These are phyloP conservation scores for Lutjanus campechanus DNA, from an alignment of 2,797 vertebrate genomes.

Conservation along the genomic window DNA sequence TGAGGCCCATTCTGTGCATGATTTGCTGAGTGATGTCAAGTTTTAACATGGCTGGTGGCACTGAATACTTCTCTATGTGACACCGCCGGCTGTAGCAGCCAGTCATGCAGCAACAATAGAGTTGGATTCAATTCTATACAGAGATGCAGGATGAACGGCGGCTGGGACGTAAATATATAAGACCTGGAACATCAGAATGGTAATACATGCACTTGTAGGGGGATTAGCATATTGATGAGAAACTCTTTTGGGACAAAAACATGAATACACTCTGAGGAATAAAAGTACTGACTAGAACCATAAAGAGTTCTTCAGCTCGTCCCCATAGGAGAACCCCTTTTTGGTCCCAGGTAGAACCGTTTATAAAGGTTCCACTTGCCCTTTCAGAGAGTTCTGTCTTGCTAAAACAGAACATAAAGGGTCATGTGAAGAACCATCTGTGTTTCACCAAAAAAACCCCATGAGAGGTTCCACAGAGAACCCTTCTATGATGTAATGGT, in stretches of 20 bases:
- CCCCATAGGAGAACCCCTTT: no score
- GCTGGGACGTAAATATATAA: conserved; percentile 33
- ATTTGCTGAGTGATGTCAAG: conserved; percentile 25
- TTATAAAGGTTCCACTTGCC: no score
- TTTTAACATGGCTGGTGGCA: conserved; percentile 14
- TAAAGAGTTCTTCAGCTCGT: no score
- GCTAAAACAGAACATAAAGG: no score
- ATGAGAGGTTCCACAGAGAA: no score
- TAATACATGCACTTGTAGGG: conserved; percentile 47
- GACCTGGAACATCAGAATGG: conserved; percentile 40
- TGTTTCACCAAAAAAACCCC: no score
- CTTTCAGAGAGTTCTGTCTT: no score
- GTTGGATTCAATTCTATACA: conserved; percentile 24
- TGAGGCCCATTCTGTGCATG: conserved; percentile 28
- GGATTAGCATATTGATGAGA: conserved; percentile 74
- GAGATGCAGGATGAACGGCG: conserved; percentile 16
- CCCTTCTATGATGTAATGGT: no score
- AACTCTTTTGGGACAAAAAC: conserved; percentile 36
- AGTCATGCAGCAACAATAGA: conserved; percentile 45
- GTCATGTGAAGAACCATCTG: no score
- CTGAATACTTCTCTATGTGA: conserved; percentile 27
- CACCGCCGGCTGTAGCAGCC: conserved; percentile 29
- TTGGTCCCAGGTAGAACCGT: no score
- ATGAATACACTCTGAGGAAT: background rate
- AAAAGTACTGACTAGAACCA: no score